Evolutionary conservation across 2,113 vertebrate genomes (phyloP).

Genomic region (Sander lucioperca): DNA sequence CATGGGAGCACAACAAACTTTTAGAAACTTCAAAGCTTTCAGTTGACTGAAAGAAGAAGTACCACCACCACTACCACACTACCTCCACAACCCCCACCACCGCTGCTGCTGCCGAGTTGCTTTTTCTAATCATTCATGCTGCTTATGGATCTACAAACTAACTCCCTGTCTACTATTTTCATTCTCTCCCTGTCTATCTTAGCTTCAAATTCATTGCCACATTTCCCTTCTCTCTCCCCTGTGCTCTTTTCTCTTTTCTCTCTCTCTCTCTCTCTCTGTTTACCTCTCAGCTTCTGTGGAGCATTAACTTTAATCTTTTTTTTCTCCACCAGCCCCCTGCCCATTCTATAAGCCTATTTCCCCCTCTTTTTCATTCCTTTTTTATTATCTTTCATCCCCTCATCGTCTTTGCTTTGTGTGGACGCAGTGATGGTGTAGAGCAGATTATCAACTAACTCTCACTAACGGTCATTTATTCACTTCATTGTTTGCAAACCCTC

Average conservation of each 20-base stretch:
- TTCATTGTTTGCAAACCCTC: constrained; percentile 43
- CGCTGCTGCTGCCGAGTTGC: not conserved
- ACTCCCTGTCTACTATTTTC: constrained; percentile 47
- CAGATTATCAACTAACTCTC: constrained; percentile 58
- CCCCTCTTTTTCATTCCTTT: constrained; percentile 30
- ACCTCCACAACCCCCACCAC: not conserved
- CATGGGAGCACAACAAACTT: constrained; percentile 42
- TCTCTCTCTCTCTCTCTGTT: constrained; percentile 46
- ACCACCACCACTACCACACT: not conserved
- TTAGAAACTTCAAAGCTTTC: constrained; percentile 51
- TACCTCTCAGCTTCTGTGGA: constrained; percentile 53
- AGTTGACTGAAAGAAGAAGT: constrained; percentile 19
- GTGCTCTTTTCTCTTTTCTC: constrained; percentile 27
- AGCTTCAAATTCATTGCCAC: constrained; percentile 44
- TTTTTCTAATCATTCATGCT: constrained; percentile 54
- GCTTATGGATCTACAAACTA: constrained; percentile 38
- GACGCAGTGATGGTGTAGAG: constrained; percentile 34
- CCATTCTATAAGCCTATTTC: constrained; percentile 52
- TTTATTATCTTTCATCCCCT: constrained; percentile 53
- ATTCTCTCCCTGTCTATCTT: constrained; percentile 36
- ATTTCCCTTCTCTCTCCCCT: constrained; percentile 35
- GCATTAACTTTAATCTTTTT: constrained; percentile 58
- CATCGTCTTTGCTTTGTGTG: constrained; percentile 44
- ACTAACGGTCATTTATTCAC: constrained; percentile 56
- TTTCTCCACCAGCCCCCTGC: constrained; percentile 25